Conservation (phyloP, 2,888 invertebrate genomes). For the Hirtodrosophila duncani region DNA sequence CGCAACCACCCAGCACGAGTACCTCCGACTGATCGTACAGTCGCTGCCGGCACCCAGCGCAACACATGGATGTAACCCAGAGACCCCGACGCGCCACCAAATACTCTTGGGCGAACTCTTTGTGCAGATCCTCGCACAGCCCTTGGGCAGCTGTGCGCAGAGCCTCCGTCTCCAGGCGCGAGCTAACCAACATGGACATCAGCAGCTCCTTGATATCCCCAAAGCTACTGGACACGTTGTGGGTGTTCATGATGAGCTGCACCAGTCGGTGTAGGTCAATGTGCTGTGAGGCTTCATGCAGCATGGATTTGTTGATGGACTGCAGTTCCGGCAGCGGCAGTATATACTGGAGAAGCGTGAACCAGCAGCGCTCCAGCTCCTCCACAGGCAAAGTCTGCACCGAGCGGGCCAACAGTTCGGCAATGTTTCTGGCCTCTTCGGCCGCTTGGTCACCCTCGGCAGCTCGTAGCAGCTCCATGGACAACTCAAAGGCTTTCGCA, state of each 20-base stretch:
- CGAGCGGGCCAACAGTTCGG: conserved; percentile 73
- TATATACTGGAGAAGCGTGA: conserved; percentile 78
- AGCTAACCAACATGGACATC: conserved; percentile 86
- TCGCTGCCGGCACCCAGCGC: conserved; percentile 74
- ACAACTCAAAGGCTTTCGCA: conserved; percentile 84
- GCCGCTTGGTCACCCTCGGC: conserved; percentile 35
- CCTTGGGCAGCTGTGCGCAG: conserved; percentile 84
- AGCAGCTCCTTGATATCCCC: conserved; percentile 82
- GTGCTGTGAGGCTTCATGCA: conserved; percentile 81
- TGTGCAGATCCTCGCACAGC: conserved; percentile 83
- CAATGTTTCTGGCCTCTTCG: conserved; percentile 51
- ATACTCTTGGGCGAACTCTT: conserved; percentile 73
- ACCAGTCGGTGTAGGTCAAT: conserved; percentile 81
- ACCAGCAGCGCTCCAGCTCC: conserved; percentile 80
- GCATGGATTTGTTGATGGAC: conserved; percentile 78
- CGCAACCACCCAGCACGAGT: conserved; percentile 73
- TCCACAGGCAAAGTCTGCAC: conserved; percentile 77
- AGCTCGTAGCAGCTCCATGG: conserved; percentile 78
- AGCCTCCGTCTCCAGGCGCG: conserved; percentile 86
- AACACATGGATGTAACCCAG: conserved; percentile 76
- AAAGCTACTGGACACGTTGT: conserved; percentile 79
- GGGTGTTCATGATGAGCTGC: conserved; percentile 81
- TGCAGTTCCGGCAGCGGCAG: conserved; percentile 77
- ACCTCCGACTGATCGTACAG: conserved; percentile 73
- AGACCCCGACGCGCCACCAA: conserved; percentile 72